Conservation (phyloP, 2,797 vertebrate genomes). For the Chelon labrosus region DNA sequence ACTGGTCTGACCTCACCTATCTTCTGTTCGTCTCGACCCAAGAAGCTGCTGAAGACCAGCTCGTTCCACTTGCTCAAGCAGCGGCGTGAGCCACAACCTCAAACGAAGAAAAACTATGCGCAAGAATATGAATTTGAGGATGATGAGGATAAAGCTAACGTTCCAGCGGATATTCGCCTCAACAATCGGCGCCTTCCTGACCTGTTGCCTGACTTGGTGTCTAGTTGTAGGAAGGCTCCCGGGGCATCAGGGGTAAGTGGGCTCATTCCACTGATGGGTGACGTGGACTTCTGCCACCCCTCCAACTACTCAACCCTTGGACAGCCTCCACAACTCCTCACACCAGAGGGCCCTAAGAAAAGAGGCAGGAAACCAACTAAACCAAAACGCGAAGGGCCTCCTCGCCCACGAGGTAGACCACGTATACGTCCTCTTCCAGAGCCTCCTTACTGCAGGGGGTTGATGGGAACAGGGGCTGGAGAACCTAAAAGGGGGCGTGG, state of each 20-base stretch:
- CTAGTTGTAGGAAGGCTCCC: slow-evolving; percentile 88
- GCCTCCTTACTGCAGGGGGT: slow-evolving; percentile 81
- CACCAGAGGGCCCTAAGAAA: slow-evolving; percentile 88
- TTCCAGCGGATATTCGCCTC: slow-evolving; percentile 92
- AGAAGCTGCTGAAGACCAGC: slow-evolving; percentile 93
- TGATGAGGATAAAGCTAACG: slow-evolving; percentile 92
- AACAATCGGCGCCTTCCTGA: slow-evolving; percentile 89
- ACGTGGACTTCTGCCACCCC: slow-evolving; percentile 90
- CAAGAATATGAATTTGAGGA: slow-evolving; percentile 96
- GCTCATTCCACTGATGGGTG: slow-evolving; percentile 88
- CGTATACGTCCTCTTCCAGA: slow-evolving; percentile 90
- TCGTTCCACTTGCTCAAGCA: slow-evolving; percentile 93
- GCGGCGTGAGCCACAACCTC: slow-evolving; percentile 84
- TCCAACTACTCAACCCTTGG: slow-evolving; percentile 77
- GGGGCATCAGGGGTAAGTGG: slow-evolving; percentile 72
- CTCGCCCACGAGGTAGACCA: slow-evolving; percentile 90
- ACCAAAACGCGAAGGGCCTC: slow-evolving; percentile 93
- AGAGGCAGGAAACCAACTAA: slow-evolving; percentile 93
- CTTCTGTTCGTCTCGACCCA: slow-evolving; percentile 93
- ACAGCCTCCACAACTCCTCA: slow-evolving; percentile 76
- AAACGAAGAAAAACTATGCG: slow-evolving; percentile 90
- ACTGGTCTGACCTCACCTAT: slow-evolving; percentile 87
- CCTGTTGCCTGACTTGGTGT: slow-evolving; percentile 92
- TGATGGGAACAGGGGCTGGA: slow-evolving; percentile 80
- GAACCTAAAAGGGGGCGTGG: slow-evolving; percentile 89